Evolutionary conservation across 2,888 invertebrate genomes (phyloP), one percentile per base, ranked within the genome.

Genomic region (Drymonia ruficornis): DNA sequence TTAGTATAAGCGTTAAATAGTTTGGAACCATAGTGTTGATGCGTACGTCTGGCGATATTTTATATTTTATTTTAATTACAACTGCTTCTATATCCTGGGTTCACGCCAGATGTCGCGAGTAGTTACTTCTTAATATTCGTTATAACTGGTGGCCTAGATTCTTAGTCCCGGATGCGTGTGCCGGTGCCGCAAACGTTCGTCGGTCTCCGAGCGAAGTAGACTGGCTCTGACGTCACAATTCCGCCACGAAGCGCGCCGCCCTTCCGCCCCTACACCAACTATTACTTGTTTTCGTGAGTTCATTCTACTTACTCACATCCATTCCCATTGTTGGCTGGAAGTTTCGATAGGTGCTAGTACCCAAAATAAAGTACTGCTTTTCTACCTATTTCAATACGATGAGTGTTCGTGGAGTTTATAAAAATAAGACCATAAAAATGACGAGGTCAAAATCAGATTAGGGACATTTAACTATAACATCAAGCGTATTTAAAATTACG

Each of bases 201-300:
- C 67, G 71, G 56, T 65, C 70, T 63, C 54, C 66, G 66, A 64
- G 61, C 65, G 64, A 63, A 71, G 70, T 71, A 67, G 57, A 67
- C 66, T 65, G 67, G 66, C 70, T 68, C 60, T 76, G 78, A 74
- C 79, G 80, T 80, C 76, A 74, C 72, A 71, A 74, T 74, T 73
- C 72, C 74, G 76, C 74, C 72, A 58, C 62, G 59, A 57, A 63
- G 72, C 65, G 66, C 55, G 67, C 65, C 65, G 65, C 72, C 70
- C 72, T 77, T 78, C 79, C 78, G 77, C 68, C 61, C 62, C 72
- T 67, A 63, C 70, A 61, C 59, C 70, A 71, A 63, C 71, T 68
- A 65, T n/a, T 71, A 67, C 61, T 61, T 65, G 67, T 72, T 74
- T 77, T 74, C 70, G 69, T 63, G 56, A 65, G 65, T 70, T 65